These are phyloP conservation scores for Cryptocheilus praepositus DNA, from an alignment of 2,888 invertebrate genomes.

Conservation along the genomic window DNA sequence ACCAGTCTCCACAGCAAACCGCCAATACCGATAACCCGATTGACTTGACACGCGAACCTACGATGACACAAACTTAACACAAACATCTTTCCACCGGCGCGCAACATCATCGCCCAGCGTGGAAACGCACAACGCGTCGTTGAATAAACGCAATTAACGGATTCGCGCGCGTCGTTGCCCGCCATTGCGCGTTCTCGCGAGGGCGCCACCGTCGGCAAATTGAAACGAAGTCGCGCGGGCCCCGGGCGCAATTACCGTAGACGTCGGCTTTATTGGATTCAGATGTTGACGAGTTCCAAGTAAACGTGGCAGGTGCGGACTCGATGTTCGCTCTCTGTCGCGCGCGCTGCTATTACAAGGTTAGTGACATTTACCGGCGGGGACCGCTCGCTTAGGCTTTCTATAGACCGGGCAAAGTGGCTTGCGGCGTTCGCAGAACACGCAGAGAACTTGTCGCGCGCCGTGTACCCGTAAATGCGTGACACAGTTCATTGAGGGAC, in stretches of 20 bases:
- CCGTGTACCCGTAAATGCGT: conserved; percentile 19
- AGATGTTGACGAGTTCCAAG: conserved; percentile 24
- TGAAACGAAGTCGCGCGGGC: no score
- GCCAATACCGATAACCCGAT: no score
- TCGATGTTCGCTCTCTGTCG: conserved; percentile 4
- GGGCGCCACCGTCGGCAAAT: no score
- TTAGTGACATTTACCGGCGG: conserved; percentile 48
- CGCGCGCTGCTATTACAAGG: conserved; percentile 35
- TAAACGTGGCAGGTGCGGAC: conserved; percentile 25
- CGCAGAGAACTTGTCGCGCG: conserved; percentile 17
- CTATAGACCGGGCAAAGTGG: conserved; percentile 25
- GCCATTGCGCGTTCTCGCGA: not conserved
- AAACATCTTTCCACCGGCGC: no score
- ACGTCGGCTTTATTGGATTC: not conserved
- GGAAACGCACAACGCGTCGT: no score
- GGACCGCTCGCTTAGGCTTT: conserved; percentile 21
- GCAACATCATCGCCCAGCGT: no score
- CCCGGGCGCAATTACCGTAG: not conserved
- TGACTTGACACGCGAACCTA: no score
- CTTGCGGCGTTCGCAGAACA: conserved; percentile 29
- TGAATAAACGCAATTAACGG: not conserved
- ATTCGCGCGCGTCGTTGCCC: not conserved
- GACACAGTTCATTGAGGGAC: conserved; percentile 34
- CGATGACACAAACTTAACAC: no score
- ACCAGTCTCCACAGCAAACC: no score